Base-by-base conservation (phyloP, 92 coral and sea anemone genomes). In the Metridium senile region DNA sequence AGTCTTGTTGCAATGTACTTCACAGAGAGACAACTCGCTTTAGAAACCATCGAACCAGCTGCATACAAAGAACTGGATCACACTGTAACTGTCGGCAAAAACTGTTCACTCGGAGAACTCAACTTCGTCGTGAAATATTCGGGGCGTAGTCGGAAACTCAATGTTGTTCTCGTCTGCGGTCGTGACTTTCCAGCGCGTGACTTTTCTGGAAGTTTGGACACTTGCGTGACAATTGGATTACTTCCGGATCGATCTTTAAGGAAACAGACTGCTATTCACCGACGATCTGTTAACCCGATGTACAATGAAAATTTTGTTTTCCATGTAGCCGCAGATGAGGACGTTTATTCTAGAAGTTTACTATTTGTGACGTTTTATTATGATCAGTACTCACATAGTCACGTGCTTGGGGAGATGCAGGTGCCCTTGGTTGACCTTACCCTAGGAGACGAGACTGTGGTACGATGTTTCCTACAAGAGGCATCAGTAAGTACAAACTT, bases 181-280 rank as follows among this genome's bases (percentile, higher is more conserved):
- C 84, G 81, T 18, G 85, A 82, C 74, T 91, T 85, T 66, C 97
- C 97, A 0, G 81, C 93, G 72, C 97, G 93, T 66, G 93, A 91
- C 82, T 89, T 70, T 70, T 85, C 93, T 13, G 97, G 97, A 22
- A 91, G 91, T 64, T 79, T 91, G n/a, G 97, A 91, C 86, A 91
- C 97, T 45, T 91, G 97, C 63, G 85, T 91, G 80, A 91, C 90
- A 25, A 33, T 91, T 62, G 85, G 88, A 62, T 84, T 91, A 53
- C 97, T 91, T 73, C 97, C 97, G 66, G 76, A 91, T 70, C 93
- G 97, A 53, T 86, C 88, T 16, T 69, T 70, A n/a, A 85, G 91
- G 74, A 91, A 91, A 63, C 97, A 85, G 70, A 88, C 93, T 1
- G 97, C 97, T 11, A 91, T 91, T 71, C 91, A 82, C 53, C 86